Conservation (phyloP, 2,888 invertebrate species). For the Tillus elongatus region DNA sequence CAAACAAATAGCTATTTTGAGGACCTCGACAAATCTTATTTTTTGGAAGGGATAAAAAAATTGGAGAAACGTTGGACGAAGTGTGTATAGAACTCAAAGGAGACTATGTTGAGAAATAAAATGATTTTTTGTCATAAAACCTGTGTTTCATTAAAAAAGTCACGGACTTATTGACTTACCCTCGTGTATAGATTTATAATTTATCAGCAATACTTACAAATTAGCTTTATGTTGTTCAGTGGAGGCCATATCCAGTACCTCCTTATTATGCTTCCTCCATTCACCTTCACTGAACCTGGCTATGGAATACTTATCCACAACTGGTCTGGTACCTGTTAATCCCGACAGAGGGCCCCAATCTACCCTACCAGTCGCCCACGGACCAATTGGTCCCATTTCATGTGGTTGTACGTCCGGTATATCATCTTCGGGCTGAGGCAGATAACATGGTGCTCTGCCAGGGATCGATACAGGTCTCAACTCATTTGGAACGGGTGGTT, state of each 20-base stretch:
- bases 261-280: slow-evolving; percentile 50
- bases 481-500: slow-evolving; percentile 18
- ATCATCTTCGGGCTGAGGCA: slow-evolving; percentile 48
- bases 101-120: too few species aligned
- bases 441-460: slow-evolving; percentile 42
- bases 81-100: too few species aligned
- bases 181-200: too few species aligned
- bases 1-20: too few species aligned
- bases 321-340: slow-evolving; percentile 64
- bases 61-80: too few species aligned
- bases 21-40: too few species aligned
- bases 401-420: slow-evolving; percentile 29
- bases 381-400: slow-evolving; percentile 49
- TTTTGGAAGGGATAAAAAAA: too few species aligned
- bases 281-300: slow-evolving; percentile 63
- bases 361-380: slow-evolving; percentile 63
- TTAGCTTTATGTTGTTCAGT: slow-evolving; percentile 33
- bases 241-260: slow-evolving; percentile 32
- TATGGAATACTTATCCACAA: slow-evolving; percentile 66
- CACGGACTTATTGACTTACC: too few species aligned
- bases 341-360: slow-evolving; percentile 63
- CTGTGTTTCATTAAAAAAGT: not conserved
- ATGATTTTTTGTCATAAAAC: too few species aligned
- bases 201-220: slow-evolving; percentile 27
- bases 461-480: slow-evolving; percentile 12